Conservation (phyloP, 1,140 invertebrate species). For the Caenorhabditis tropicalis region DNA sequence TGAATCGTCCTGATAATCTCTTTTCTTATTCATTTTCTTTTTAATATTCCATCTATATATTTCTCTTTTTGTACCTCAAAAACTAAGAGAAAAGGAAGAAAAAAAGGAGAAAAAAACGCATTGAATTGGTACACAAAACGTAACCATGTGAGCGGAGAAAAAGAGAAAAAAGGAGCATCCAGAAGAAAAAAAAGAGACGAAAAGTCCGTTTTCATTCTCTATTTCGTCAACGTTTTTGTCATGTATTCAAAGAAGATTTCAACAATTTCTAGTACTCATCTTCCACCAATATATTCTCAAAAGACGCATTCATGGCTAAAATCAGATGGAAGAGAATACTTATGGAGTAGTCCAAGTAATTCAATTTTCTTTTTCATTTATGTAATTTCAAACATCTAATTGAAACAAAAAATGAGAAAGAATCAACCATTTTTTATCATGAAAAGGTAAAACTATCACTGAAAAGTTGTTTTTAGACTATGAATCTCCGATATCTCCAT, state of each 20-base stretch:
- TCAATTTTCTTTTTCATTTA: background rate
- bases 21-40: background rate
- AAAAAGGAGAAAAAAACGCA: constrained; percentile 3
- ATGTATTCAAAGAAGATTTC: background rate
- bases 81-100: background rate
- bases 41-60: background rate
- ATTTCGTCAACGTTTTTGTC: background rate
- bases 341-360: constrained; percentile 42
- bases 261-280: constrained; percentile 17
- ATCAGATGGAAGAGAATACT: constrained; percentile 21
- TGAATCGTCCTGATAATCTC: no score
- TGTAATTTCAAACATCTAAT: background rate
- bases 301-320: constrained; percentile 3
- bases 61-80: background rate
- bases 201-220: background rate
- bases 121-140: background rate
- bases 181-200: constrained; percentile 2
- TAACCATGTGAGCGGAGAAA: constrained; percentile 32
- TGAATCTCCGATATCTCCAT: background rate
- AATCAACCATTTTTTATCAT: no score
- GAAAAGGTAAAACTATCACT: no score
- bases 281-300: constrained; percentile 3
- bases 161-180: constrained; percentile 13
- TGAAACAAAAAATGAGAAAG: no score
- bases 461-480: background rate